phyloP scores from a whole-genome alignment of 1,140 invertebrate genomes.

The Atta texana region DNA sequence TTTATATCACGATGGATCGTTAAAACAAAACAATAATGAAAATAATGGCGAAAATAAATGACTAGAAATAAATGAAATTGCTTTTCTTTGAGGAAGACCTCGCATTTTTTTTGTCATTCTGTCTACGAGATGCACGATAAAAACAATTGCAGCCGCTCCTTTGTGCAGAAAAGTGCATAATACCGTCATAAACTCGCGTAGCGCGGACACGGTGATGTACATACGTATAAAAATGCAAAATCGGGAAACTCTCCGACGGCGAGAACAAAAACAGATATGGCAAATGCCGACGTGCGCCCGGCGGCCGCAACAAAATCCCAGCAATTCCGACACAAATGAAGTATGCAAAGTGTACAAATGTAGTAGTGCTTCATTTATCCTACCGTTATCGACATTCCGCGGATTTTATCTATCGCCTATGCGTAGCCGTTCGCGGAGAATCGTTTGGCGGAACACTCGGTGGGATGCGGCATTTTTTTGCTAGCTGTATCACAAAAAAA shows the following conservation, averaged over 20 bases:
- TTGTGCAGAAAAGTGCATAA: slow-evolving; percentile 54
- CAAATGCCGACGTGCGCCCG: slow-evolving; percentile 29
- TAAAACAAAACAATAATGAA: slow-evolving; percentile 10
- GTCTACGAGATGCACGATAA: not conserved
- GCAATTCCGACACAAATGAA: slow-evolving; percentile 58
- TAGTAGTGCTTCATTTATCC: slow-evolving; percentile 54
- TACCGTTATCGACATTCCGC: slow-evolving; percentile 56
- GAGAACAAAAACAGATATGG: slow-evolving; percentile 40
- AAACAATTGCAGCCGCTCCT: slow-evolving; percentile 44
- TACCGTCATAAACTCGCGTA: slow-evolving; percentile 20
- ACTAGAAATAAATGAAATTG: slow-evolving; percentile 16
- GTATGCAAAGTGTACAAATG: slow-evolving; percentile 55
- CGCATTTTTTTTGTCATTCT: slow-evolving; percentile 9
- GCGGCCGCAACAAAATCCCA: slow-evolving; percentile 57
- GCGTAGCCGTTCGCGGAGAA: not conserved
- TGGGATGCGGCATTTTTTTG: slow-evolving; percentile 8
- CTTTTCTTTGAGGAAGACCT: not conserved
- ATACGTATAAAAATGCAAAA: slow-evolving; percentile 60
- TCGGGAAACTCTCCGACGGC: slow-evolving; percentile 31
- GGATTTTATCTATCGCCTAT: slow-evolving; percentile 35
- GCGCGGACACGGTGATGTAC: not conserved
- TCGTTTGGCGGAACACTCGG: not conserved
- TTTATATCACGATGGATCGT: not conserved
- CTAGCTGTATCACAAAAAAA: not conserved
- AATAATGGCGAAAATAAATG: slow-evolving; percentile 19